Conservation (phyloP, 2,888 invertebrate species). For the Hedya salicella region DNA sequence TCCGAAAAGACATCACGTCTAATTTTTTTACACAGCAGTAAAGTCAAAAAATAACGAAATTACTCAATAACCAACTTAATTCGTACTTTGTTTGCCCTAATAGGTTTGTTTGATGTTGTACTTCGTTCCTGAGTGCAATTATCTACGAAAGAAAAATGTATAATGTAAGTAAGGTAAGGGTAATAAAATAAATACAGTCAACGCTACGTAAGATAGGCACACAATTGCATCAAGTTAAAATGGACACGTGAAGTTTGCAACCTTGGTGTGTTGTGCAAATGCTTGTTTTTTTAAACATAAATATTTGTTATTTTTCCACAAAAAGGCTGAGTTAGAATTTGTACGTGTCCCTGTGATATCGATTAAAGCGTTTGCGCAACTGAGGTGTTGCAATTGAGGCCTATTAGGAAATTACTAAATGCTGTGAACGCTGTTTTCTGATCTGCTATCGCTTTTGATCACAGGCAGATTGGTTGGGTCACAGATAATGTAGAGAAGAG, state of each 20-base stretch:
- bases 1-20: no score
- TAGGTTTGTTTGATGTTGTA: background rate
- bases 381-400: background rate
- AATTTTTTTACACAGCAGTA: no score
- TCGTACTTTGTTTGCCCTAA: no score
- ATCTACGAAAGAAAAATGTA: no score
- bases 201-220: conserved; percentile 10
- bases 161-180: background rate
- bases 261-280: conserved; percentile 39
- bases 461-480: no score
- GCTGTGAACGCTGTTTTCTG: conserved; percentile 13
- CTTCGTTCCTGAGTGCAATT: no score
- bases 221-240: conserved; percentile 13
- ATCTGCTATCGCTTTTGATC: no score
- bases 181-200: background rate
- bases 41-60: no score
- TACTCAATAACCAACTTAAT: no score
- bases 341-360: background rate
- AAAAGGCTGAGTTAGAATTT: conserved; percentile 4
- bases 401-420: conserved; percentile 9
- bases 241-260: conserved; percentile 29
- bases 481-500: no score
- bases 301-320: background rate
- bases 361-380: background rate
- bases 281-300: conserved; percentile 10